phyloP scores from a whole-genome alignment of 2,113 vertebrate genomes.

The Stegastes partitus region DNA sequence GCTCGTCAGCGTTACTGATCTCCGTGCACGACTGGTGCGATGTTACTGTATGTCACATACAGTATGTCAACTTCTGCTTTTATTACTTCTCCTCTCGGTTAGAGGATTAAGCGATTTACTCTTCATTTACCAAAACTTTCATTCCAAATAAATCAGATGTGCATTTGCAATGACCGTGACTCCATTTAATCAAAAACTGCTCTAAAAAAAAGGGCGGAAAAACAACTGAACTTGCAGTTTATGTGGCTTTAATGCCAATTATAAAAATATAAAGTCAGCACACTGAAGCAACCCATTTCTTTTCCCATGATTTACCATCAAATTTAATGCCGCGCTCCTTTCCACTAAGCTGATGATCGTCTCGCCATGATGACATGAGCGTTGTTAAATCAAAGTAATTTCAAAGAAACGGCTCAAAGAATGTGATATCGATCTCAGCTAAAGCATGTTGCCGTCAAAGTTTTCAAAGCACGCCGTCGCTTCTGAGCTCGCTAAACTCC shows the following conservation, averaged over 20 bases:
- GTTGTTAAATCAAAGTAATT: constrained; percentile 16
- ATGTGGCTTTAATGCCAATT: constrained; percentile 40
- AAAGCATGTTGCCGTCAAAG: background rate
- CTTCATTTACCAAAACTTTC: constrained; percentile 43
- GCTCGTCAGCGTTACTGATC: constrained; percentile 13
- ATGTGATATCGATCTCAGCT: background rate
- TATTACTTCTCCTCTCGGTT: constrained; percentile 36
- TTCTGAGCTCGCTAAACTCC: background rate
- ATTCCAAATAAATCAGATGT: constrained; percentile 36
- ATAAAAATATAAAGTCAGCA: constrained; percentile 41
- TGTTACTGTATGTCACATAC: background rate
- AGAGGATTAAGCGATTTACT: constrained; percentile 33
- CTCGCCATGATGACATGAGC: background rate
- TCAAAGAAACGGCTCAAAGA: constrained; percentile 10
- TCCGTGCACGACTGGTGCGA: background rate
- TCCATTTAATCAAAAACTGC: constrained; percentile 19
- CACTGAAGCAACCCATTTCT: constrained; percentile 30
- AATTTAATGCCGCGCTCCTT: constrained; percentile 17
- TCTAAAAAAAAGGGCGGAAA: background rate
- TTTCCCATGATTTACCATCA: constrained; percentile 27
- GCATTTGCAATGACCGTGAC: background rate
- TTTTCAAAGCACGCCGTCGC: constrained; percentile 19
- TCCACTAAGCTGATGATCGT: constrained; percentile 8
- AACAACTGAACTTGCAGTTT: constrained; percentile 11
- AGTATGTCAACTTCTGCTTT: background rate